Evolutionary conservation across 2,113 vertebrate species (phyloP), one percentile per base, ranked within the genome.

Genomic region (Cyanoderma ruficeps): DNA sequence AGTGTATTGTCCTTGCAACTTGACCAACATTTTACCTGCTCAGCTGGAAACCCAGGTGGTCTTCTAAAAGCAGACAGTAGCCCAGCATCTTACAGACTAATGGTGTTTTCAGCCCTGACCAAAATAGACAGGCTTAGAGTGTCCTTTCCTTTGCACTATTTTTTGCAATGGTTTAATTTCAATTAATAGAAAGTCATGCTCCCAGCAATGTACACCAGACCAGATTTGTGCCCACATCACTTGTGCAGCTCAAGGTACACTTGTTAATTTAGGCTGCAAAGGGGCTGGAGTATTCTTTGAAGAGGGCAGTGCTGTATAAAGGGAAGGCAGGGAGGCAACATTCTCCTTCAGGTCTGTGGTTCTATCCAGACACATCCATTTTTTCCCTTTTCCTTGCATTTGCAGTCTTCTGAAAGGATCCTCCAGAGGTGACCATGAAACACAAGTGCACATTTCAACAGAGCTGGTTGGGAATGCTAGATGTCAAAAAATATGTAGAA

Each of bases 241-340:
- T 59, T 39, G 64, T 59, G 46, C 30, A 71, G 33, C 41, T 75
- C 72, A 59, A 83, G 47, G 56, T 30, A 30, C 50, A 39, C 5
- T 49, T 50, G 8, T 33, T 39, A 74, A 57, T 55, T 77, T n/a
- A 30, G 27, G 12, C 21, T 84, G 35, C 47, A 55, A 55, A 87
- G 24, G 37, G 15, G 7, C 27, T 68, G 53, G 5, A 27, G 18
- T 44, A 7, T 52, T 49, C 75, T 61, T 80, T 88, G 71, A 53
- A 53, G 71, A 44, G 22, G 5, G 24, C 61, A 71, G 30, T 35
- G 56, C 47, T 64, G 9, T 30, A 19, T 13, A 33, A 78, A 75
- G 39, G 37, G 4, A 50, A 31, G 53, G 27, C 53, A 71, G 13
- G 0, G 1, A 60, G 27, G 10, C 57, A 92, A 21, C 0, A 0